Evolutionary conservation across 2,888 invertebrate genomes (phyloP).

Genomic region (Euplagia quadripunctaria): DNA sequence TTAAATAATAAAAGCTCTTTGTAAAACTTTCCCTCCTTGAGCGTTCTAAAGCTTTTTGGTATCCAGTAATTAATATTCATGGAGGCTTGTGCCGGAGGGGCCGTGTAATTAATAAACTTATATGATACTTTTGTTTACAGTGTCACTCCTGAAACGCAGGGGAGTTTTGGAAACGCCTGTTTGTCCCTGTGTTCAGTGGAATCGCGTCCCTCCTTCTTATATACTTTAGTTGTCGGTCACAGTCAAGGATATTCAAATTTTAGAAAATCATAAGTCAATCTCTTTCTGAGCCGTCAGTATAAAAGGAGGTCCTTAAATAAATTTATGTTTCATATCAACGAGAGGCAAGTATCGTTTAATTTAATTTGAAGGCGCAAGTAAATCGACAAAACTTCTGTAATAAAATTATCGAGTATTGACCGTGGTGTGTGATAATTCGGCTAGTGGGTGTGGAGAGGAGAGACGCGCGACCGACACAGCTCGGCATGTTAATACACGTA

Average conservation of each 20-base stretch:
- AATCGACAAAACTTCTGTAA: conserved; percentile 86
- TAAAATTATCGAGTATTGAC: conserved; percentile 86
- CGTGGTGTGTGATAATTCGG: conserved; percentile 72
- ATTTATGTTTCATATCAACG: conserved; percentile 73
- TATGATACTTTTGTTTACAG: conserved; percentile 88
- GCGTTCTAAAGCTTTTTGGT: conserved; percentile 86
- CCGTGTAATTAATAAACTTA: conserved; percentile 87
- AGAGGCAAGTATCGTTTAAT: conserved; percentile 82
- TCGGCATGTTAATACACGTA: conserved; percentile 81
- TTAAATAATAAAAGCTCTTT: conserved; percentile 88
- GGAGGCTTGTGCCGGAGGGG: conserved; percentile 84
- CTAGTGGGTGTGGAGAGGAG: conserved; percentile 68
- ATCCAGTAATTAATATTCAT: conserved; percentile 88
- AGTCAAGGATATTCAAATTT: conserved; percentile 29
- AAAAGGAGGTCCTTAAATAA: conserved; percentile 54
- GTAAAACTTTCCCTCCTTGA: conserved; percentile 87
- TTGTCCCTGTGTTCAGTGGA: conserved; percentile 58
- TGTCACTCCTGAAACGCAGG: conserved; percentile 81
- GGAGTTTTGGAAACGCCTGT: conserved; percentile 63
- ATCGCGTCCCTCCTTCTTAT: conserved; percentile 43
- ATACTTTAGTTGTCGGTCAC: conserved; percentile 33
- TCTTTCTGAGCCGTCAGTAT: conserved; percentile 36
- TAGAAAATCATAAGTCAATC: conserved; percentile 33
- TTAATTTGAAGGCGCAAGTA: conserved; percentile 83
- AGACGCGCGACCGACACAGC: conserved; percentile 69